Evolutionary conservation across 2,797 vertebrate genomes (phyloP).

Genomic region (Schizothorax lantsangensis): DNA sequence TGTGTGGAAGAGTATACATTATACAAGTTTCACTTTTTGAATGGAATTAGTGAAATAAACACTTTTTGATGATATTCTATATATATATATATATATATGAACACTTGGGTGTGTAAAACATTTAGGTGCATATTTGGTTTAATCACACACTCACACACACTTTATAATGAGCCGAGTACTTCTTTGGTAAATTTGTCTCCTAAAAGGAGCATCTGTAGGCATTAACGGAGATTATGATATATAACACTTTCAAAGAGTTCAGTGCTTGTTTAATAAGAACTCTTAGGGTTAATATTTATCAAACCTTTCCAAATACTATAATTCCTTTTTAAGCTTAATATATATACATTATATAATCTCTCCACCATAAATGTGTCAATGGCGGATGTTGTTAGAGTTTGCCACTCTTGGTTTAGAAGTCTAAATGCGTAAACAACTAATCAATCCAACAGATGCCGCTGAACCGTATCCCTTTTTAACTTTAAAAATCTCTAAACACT

Average conservation of each 20-base stretch:
- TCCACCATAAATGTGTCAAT: neutral
- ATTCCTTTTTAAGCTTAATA: neutral
- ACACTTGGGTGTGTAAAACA: conserved; percentile 21
- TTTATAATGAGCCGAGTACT: neutral
- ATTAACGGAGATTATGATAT: neutral
- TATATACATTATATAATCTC: conserved; percentile 6
- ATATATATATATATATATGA: conserved; percentile 4
- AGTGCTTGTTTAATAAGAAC: conserved; percentile 27
- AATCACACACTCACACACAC: conserved; percentile 16
- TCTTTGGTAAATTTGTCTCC: conserved; percentile 46
- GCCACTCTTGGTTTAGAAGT: neutral
- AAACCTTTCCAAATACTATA: conserved; percentile 6
- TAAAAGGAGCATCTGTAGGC: conserved; percentile 23
- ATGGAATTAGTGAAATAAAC: too few species aligned
- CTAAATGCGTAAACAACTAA: conserved; percentile 17
- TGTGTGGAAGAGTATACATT: too few species aligned
- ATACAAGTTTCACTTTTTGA: too few species aligned
- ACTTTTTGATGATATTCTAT: too few species aligned
- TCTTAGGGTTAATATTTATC: conserved; percentile 10
- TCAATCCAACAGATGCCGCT: conserved; percentile 2
- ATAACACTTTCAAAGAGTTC: conserved; percentile 38
- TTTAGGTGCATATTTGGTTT: conserved; percentile 41
- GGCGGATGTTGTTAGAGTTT: conserved; percentile 7
- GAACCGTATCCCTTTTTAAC: conserved; percentile 3
- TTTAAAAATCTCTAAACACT: conserved; percentile 5